Conservation (phyloP, 2,113 vertebrate species). For the Pipra filicauda region DNA sequence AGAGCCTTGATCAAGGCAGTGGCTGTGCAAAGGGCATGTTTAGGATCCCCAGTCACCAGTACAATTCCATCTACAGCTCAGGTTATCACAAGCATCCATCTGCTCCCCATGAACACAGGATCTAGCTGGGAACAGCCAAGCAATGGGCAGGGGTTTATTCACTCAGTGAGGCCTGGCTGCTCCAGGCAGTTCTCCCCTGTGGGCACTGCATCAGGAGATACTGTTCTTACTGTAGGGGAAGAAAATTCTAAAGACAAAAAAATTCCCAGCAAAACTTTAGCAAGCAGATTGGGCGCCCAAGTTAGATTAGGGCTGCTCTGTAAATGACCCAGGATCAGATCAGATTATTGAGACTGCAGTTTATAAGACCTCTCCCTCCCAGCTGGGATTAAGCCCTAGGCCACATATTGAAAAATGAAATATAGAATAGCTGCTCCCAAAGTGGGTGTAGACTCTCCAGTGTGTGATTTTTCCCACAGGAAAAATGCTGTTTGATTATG, state of each 20-base stretch:
- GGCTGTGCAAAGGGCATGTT: neutral
- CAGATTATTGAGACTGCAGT: neutral
- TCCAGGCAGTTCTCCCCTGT: neutral
- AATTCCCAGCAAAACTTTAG: neutral
- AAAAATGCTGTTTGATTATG: neutral
- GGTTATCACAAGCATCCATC: neutral
- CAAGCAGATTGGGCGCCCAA: neutral
- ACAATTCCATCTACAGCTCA: neutral
- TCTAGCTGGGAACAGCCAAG: neutral
- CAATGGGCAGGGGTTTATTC: neutral
- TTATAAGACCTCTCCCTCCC: neutral
- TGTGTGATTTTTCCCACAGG: neutral
- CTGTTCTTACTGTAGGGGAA: neutral
- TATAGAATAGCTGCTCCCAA: neutral
- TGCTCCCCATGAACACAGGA: accelerated
- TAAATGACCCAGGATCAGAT: neutral
- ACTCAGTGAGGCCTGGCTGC: neutral
- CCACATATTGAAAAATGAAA: neutral
- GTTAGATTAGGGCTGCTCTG: neutral
- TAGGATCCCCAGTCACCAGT: neutral
- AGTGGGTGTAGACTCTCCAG: neutral
- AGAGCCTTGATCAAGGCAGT: neutral
- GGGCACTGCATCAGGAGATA: neutral
- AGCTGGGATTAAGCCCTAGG: neutral
- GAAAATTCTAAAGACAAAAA: neutral